Percentiles rank a stretch among this genome's conserved stretches.
These are phyloP conservation scores for Theristicus caerulescens DNA, from an alignment of 2,113 vertebrate genomes.

Conservation along the genomic window DNA sequence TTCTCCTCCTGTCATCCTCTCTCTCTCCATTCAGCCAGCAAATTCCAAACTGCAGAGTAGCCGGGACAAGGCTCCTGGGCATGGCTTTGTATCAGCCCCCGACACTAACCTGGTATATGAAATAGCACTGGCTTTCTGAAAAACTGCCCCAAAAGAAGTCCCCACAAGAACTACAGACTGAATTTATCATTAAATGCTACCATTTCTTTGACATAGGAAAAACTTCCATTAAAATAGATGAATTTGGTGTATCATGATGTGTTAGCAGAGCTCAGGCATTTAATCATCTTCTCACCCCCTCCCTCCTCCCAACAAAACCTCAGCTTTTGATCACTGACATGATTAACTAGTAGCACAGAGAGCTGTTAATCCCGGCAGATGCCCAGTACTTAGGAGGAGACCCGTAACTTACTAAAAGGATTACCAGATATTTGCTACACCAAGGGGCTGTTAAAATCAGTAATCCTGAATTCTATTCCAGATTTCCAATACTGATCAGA, in stretches of 20 bases:
- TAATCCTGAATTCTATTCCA: neutral
- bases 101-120: neutral
- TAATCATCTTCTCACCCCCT: accelerated
- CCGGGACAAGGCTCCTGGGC: neutral
- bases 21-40: neutral
- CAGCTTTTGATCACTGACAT: neutral
- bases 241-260: neutral
- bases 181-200: neutral
- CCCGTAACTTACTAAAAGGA: neutral
- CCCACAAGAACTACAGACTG: neutral
- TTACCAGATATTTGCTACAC: neutral
- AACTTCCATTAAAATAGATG: neutral
- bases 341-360: neutral
- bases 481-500: neutral
- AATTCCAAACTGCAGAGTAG: neutral
- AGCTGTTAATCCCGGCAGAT: neutral
- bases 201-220: neutral
- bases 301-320: neutral
- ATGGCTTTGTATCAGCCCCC: neutral
- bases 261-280: neutral
- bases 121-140: neutral
- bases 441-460: neutral
- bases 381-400: neutral
- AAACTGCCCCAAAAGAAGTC: neutral
- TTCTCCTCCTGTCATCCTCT: neutral